Base-by-base conservation (phyloP, 2,797 vertebrate species). In the Leontocebus nigricollis region DNA sequence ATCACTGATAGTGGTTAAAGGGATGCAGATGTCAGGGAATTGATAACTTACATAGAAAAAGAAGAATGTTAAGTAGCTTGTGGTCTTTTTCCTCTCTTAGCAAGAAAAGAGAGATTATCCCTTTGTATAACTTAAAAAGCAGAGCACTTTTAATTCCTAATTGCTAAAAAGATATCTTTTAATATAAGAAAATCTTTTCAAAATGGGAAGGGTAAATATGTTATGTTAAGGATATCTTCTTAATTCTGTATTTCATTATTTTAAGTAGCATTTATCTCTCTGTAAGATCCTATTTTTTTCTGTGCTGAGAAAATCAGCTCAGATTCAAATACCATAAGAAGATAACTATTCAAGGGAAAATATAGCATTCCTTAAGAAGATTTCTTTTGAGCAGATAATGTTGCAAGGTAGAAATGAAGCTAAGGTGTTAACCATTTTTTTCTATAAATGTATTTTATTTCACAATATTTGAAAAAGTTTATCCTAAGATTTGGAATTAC, bases 1-100 rank as follows among this genome's bases (percentile, higher is more conserved):
- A 14, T 98, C 92, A 95, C 87, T 94, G 92, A 93, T 88, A 70
- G 14, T 95, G 88, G 95, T 98, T 96, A 97, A 98, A 97, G 88
- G 95, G 41, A 10, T 46, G 91, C 20, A 61, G 52, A 93, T 96
- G 30, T 97, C 83, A 95, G 59, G 27, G n/a, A 98, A 95, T 87
- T 88, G 57, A 95, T 0, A 67, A 26, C 30, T 97, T 30, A 76
- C 91, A 93, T 92, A 97, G 96, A 93, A 97, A 97, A 98, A 98
- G 46, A 85, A 73, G 77, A 96, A 90, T 97, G 96, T 97, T 95
- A 98, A 98, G 88, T 87, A 96, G 82, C 36, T 90, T 96, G 88
- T 97, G 96, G 85, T 36, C 95, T 97, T 97, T 97, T 96, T 14
- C 2, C 7, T 82, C 7, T 3, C 95, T 96, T 97, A 93, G 95